Base-by-base conservation (phyloP, 2,888 invertebrate genomes). In the Molorchus minor region DNA sequence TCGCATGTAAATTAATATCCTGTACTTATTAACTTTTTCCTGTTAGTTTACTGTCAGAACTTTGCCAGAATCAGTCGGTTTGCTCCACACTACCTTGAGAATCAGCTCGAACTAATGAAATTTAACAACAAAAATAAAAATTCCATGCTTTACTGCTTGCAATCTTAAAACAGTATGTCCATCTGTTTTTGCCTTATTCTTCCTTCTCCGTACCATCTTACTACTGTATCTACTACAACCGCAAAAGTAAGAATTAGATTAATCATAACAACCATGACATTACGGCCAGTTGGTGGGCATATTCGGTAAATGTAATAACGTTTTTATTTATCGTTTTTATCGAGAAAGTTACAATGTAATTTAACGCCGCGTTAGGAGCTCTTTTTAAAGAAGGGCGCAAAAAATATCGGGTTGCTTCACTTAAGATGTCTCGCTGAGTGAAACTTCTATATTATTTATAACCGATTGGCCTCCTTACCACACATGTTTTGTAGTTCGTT, bases 271-370 rank as follows among this genome's bases (percentile, higher is more conserved):
- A 21, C 16, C 52, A 29, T 52, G 52, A 52, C 52, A 19, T 30
- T 40, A 41, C 29, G 13, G 12, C 30, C 40, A 29, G 29, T 52
- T 12, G 40, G 29, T 29, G 21, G 30, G 19, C 30, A 41, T 36
- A 41, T 51, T 52, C 40, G 52, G 29, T 52, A 40, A 52, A 52
- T 41, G 52, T 52, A 52, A 52, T 52, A 52, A 52, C 29, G 52
- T 52, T 40, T 49, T 52, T 52, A 30, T 20, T n/a, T 17, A n/a
- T 5, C 12, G 52, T 52, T 52, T 35, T 40, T 41, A 25, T 30
- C 8, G 8, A 40, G 16, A 52, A 52, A 52, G 21, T 38, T 38
- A 16, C 49, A 15, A 25, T 49, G 25, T 49, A 49, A 49, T 49
- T 49, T 49, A 19, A 49, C 49, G 36, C 25, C 20, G 13, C 12